Percentiles rank a stretch among this genome's conserved stretches.
Evolutionary conservation across 1,140 invertebrate species (phyloP).

Genomic region (Bombyx mori): DNA sequence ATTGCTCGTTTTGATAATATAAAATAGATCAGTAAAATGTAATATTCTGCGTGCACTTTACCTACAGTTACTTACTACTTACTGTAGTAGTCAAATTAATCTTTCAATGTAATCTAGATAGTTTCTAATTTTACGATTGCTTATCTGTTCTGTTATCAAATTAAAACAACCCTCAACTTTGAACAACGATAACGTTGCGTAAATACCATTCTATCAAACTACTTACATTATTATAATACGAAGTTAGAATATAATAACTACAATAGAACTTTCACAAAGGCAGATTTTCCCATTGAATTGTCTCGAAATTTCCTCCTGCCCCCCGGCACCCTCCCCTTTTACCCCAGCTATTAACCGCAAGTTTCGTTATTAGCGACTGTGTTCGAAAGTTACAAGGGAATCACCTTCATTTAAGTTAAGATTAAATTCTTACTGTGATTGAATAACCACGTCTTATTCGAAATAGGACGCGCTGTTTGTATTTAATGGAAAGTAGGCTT

Average conservation of each 20-base stretch:
- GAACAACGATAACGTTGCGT: constrained; percentile 3
- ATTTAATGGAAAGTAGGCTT: too few relatives aligned
- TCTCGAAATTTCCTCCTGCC: constrained; percentile 43
- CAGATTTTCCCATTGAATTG: constrained; percentile 64
- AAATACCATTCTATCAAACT: constrained; percentile 16
- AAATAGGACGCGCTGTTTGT: too few relatives aligned
- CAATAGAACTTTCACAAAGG: constrained; percentile 57
- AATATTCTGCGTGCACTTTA: too few relatives aligned
- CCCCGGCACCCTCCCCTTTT: constrained; percentile 8
- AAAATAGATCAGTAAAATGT: too few relatives aligned
- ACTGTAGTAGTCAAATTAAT: too few relatives aligned
- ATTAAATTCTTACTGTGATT: constrained; percentile 50
- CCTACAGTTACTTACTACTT: too few relatives aligned
- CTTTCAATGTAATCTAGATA: too few relatives aligned
- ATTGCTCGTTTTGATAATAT: too few relatives aligned
- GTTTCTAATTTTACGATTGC: constrained; percentile 1
- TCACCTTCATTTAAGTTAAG: constrained; percentile 61
- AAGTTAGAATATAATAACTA: constrained; percentile 23
- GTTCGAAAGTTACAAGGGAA: constrained; percentile 56
- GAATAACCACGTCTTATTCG: constrained; percentile 25
- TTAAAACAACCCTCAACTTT: too few relatives aligned
- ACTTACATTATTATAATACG: constrained; percentile 16
- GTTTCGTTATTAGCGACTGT: constrained; percentile 60
- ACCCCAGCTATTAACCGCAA: constrained; percentile 50
- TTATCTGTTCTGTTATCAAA: background rate